Percentiles rank a stretch among this genome's conserved stretches.
phyloP scores from a whole-genome alignment of 2,113 vertebrate genomes.

The Erinaceus europaeus region DNA sequence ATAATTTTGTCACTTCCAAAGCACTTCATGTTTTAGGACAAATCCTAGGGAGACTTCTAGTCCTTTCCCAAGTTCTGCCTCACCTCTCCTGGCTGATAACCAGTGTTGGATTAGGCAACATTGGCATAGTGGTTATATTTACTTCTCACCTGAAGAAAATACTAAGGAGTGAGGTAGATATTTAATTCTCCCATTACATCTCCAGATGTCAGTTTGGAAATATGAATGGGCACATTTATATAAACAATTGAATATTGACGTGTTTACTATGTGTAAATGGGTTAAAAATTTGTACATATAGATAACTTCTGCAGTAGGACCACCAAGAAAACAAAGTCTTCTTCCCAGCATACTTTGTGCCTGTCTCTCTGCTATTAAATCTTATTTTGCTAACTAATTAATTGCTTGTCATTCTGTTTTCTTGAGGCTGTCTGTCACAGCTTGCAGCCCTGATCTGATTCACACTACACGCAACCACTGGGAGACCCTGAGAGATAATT shows the following conservation, averaged over 20 bases:
- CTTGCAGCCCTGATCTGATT: background rate
- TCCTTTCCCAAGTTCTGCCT: background rate
- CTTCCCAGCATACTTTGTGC: background rate
- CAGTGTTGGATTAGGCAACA: background rate
- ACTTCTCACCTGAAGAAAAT: background rate
- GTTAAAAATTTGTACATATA: background rate
- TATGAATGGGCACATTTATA: background rate
- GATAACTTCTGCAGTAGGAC: background rate
- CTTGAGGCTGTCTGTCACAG: background rate
- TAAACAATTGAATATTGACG: background rate
- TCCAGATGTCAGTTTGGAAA: background rate
- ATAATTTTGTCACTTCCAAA: background rate
- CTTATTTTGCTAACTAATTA: conserved; percentile 34
- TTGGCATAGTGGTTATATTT: background rate
- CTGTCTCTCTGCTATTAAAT: background rate
- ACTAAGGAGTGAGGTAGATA: background rate
- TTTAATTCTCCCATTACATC: background rate
- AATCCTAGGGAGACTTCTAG: too few relatives aligned
- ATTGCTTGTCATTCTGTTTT: conserved; percentile 32
- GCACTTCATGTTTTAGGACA: background rate
- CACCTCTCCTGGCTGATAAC: background rate
- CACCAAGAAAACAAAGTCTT: conserved; percentile 16
- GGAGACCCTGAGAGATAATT: conserved; percentile 20
- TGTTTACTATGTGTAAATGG: background rate
- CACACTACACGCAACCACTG: background rate